Conservation (phyloP, 2,888 invertebrate genomes). For the Euzophera pinguis region DNA sequence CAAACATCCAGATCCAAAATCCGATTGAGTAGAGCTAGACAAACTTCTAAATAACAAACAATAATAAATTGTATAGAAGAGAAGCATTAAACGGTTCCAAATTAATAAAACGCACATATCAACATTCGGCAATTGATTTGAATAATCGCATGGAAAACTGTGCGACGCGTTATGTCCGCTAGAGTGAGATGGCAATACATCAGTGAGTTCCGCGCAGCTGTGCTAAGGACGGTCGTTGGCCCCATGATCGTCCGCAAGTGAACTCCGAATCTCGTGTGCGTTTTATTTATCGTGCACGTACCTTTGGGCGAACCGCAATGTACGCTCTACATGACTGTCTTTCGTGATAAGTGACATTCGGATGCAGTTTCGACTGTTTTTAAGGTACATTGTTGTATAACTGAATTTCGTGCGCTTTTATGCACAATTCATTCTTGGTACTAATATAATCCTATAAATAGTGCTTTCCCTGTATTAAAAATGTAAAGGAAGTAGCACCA, state of each 20-base stretch:
- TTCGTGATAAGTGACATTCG: constrained; percentile 26
- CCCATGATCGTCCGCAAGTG: constrained; percentile 71
- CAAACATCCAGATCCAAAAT: too few species aligned
- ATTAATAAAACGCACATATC: constrained; percentile 18
- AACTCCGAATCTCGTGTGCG: constrained; percentile 75
- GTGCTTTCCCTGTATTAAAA: too few species aligned
- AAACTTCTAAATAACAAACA: constrained; percentile 5
- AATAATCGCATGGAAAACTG: constrained; percentile 42
- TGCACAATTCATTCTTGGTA: too few species aligned
- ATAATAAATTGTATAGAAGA: background rate
- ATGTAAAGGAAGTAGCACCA: too few species aligned
- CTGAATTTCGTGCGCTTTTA: background rate
- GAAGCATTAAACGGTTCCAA: constrained; percentile 13
- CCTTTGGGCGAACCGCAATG: constrained; percentile 11
- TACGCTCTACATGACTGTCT: constrained; percentile 4
- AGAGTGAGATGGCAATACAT: constrained; percentile 54
- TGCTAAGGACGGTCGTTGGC: constrained; percentile 79
- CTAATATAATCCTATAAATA: too few species aligned
- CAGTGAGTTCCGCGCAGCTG: constrained; percentile 60
- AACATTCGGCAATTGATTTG: constrained; percentile 42
- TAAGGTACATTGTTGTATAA: background rate
- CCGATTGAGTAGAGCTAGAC: background rate
- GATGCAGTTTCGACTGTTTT: constrained; percentile 24
- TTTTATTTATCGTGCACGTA: constrained; percentile 26
- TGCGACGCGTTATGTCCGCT: constrained; percentile 47